Conservation (phyloP, 1,140 invertebrate species). For the Drosophila mojavensis region DNA sequence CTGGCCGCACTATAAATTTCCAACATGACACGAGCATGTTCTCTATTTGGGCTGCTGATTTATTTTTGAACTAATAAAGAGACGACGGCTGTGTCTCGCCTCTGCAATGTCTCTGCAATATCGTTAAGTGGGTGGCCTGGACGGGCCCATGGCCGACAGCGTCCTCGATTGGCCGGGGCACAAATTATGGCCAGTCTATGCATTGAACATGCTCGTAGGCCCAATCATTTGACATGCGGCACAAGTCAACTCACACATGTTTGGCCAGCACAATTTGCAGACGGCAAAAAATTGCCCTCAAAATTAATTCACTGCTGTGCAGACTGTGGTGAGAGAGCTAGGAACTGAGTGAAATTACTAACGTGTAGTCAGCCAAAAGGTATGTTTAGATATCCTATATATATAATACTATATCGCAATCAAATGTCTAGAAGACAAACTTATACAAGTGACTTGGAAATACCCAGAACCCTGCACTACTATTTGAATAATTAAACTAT, state of each 20-base stretch:
- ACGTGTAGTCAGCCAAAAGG: no score
- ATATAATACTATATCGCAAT: no score
- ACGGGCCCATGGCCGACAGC: neutral
- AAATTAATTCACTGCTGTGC: no score
- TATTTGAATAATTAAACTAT: no score
- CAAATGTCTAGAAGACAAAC: no score
- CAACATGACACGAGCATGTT: constrained; percentile 54
- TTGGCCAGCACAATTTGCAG: constrained; percentile 4
- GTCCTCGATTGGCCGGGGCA: neutral
- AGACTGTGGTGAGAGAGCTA: no score
- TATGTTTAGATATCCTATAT: no score
- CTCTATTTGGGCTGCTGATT: constrained; percentile 46
- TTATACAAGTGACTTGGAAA: no score
- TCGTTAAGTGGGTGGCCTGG: constrained; percentile 19
- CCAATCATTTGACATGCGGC: constrained; percentile 33
- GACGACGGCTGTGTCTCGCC: constrained; percentile 16
- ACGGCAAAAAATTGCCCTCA: no score
- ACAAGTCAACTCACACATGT: constrained; percentile 24
- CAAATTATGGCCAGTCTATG: constrained; percentile 18
- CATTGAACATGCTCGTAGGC: constrained; percentile 15
- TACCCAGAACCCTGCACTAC: no score
- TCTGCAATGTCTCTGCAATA: constrained; percentile 33
- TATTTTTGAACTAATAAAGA: constrained; percentile 51
- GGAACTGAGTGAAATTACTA: no score
- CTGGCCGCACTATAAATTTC: constrained; percentile 49